These are phyloP conservation scores for Lasius platythorax DNA, from an alignment of 2,888 invertebrate genomes.

Conservation along the genomic window DNA sequence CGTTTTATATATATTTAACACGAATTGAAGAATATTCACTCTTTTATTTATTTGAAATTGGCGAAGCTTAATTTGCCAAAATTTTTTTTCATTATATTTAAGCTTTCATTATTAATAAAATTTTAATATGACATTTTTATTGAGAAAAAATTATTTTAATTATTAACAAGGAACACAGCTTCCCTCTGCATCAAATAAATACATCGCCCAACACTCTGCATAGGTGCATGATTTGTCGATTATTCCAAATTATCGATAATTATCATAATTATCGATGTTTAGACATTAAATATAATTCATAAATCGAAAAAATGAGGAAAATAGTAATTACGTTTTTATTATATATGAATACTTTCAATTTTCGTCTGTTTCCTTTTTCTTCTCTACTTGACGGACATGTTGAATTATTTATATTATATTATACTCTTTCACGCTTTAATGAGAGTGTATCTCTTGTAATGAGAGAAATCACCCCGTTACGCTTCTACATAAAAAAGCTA, in stretches of 20 bases:
- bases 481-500: neutral
- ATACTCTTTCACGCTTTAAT: slow-evolving; percentile 8
- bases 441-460: neutral
- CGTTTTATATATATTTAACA: neutral
- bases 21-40: neutral
- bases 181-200: neutral
- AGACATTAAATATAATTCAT: neutral
- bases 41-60: neutral
- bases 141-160: neutral
- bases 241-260: neutral
- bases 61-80: neutral
- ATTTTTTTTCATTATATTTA: neutral
- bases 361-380: neutral
- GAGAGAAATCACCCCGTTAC: neutral
- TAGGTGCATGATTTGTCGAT: neutral
- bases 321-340: slow-evolving; percentile 9
- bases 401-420: slow-evolving; percentile 19
- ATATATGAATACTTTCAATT: slow-evolving; percentile 26
- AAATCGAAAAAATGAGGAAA: neutral
- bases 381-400: no score
- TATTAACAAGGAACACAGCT: neutral
- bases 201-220: neutral
- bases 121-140: neutral
- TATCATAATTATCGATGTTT: no score
- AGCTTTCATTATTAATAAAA: neutral